Evolutionary conservation across 2,797 vertebrate species (phyloP).

Genomic region (Gymnoscopelus braueri): DNA sequence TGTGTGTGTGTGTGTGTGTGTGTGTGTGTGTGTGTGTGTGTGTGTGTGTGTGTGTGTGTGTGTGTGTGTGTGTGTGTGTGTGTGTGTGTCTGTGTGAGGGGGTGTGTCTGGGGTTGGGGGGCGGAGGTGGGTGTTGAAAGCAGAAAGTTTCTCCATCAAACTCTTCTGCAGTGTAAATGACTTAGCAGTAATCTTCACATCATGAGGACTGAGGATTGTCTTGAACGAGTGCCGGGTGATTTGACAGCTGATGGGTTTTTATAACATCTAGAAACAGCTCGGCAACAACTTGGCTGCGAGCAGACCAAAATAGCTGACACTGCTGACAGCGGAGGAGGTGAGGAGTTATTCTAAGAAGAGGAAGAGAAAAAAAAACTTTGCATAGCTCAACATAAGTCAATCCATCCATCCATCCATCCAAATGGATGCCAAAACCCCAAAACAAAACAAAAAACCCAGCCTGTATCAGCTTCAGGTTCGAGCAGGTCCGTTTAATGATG

Average conservation of each 20-base stretch:
- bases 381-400: conserved; percentile 35
- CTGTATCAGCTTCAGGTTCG: conserved; percentile 1
- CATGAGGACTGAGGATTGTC: conserved; percentile 43
- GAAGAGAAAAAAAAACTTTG: conserved; percentile 34
- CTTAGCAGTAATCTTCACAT: conserved; percentile 45
- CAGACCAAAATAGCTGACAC: conserved; percentile 55
- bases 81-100: too few species aligned
- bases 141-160: conserved; percentile 33
- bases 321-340: conserved; percentile 37
- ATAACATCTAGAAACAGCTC: conserved; percentile 48
- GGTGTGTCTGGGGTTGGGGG: conserved; percentile 10
- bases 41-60: too few species aligned
- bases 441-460: conserved; percentile 25
- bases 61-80: too few species aligned
- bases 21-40: too few species aligned
- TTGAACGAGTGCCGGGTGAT: conserved; percentile 45
- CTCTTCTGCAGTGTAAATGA: conserved; percentile 40
- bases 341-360: not conserved
- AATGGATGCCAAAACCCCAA: not conserved
- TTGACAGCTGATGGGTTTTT: conserved; percentile 51
- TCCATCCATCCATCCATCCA: conserved; percentile 2
- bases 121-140: conserved; percentile 33
- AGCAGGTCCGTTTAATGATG: conserved; percentile 57
- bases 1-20: too few species aligned
- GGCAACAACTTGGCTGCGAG: conserved; percentile 50